A percentile compares a stretch with the other conserved stretches of the same genome.
Conservation (phyloP, 2,888 invertebrate genomes). For the Cosmorhoe ocellata region DNA sequence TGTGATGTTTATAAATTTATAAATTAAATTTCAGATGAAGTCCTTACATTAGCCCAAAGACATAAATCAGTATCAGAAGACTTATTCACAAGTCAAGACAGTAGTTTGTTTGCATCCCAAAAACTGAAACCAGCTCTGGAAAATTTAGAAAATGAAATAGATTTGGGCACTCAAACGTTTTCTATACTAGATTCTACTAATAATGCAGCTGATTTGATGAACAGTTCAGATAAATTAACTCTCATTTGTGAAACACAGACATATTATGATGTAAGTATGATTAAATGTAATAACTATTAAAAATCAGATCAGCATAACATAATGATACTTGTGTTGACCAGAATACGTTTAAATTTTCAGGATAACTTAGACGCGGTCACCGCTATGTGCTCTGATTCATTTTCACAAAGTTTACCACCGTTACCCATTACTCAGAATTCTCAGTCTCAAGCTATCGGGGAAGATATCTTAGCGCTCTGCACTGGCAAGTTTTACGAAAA, state of each 20-base stretch:
- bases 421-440: conserved; percentile 47
- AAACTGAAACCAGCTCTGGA: conserved; percentile 21
- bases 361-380: conserved; percentile 76
- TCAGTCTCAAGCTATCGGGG: conserved; percentile 65
- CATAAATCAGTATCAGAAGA: conserved; percentile 59
- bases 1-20: too few species aligned
- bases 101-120: conserved; percentile 26
- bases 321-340: too few species aligned
- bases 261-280: conserved; percentile 54
- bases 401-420: conserved; percentile 61
- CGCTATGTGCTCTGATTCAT: conserved; percentile 82
- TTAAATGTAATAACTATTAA: neutral
- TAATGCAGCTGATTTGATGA: conserved; percentile 24
- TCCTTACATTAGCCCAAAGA: conserved; percentile 61
- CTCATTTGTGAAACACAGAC: conserved; percentile 49
- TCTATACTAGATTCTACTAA: conserved; percentile 50
- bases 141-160: conserved; percentile 36
- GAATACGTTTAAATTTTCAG: too few species aligned
- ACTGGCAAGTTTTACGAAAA: conserved; percentile 82
- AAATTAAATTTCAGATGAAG: conserved; percentile 70
- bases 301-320: too few species aligned
- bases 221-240: conserved; percentile 38
- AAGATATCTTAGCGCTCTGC: conserved; percentile 78
- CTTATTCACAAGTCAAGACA: conserved; percentile 61
- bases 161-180: conserved; percentile 61